phyloP scores from a whole-genome alignment of 2,888 invertebrate genomes.

The Nipponacmea schrenckii region DNA sequence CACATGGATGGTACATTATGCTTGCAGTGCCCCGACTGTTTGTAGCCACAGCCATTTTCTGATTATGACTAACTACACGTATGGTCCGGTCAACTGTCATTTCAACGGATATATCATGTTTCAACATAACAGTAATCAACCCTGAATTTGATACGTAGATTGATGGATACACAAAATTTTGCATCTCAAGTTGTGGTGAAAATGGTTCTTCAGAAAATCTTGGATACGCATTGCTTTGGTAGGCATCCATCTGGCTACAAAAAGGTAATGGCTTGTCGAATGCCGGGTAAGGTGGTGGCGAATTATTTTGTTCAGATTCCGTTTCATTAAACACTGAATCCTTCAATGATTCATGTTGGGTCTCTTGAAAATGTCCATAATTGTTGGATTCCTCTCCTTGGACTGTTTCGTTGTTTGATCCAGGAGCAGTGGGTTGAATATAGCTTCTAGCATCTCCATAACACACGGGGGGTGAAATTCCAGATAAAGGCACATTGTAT shows the following conservation, averaged over 20 bases:
- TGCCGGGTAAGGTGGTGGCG: not conserved
- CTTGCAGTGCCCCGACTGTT: conserved; percentile 62
- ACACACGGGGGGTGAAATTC: too few relatives aligned
- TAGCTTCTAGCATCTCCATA: too few relatives aligned
- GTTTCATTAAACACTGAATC: too few relatives aligned
- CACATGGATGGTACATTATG: conserved; percentile 65
- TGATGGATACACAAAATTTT: conserved; percentile 56
- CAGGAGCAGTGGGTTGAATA: too few relatives aligned
- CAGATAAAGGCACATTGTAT: too few relatives aligned
- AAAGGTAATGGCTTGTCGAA: not conserved
- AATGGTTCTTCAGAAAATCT: not conserved
- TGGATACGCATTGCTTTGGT: not conserved
- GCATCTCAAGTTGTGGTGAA: conserved; percentile 5
- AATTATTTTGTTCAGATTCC: too few relatives aligned
- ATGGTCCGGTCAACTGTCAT: conserved; percentile 67
- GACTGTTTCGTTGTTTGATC: too few relatives aligned
- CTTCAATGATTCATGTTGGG: conserved; percentile 4
- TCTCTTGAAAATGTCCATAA: not conserved
- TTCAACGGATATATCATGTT: conserved; percentile 66
- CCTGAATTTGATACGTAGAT: conserved; percentile 67
- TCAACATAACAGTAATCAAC: conserved; percentile 66
- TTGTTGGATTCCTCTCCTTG: too few relatives aligned
- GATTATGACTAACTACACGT: conserved; percentile 66
- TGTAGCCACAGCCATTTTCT: conserved; percentile 64
- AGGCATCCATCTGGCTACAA: conserved; percentile 10